A percentile compares a stretch with the other conserved stretches of the same genome.
phyloP scores from a whole-genome alignment of 2,113 vertebrate genomes.

The Ictalurus furcatus region DNA sequence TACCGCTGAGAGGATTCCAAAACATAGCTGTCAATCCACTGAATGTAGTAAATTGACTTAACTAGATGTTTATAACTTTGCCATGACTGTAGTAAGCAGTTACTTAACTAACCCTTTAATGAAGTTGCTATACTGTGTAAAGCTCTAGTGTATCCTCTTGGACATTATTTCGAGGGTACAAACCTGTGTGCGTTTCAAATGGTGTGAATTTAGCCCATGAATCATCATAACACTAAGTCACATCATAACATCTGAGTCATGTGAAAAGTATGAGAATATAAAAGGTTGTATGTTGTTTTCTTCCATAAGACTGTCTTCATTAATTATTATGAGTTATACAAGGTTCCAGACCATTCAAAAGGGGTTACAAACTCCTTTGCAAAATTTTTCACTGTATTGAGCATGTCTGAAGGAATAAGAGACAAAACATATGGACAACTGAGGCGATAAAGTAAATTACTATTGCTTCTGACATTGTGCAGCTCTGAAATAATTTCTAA shows the following conservation, averaged over 20 bases:
- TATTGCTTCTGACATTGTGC: neutral
- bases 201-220: neutral
- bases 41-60: conserved; percentile 12
- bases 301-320: neutral
- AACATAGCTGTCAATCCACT: conserved; percentile 36
- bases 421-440: neutral
- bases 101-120: neutral
- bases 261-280: neutral
- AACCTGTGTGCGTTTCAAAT: neutral
- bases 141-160: neutral
- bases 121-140: neutral
- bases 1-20: conserved; percentile 37
- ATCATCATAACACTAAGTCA: neutral
- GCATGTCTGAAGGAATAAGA: neutral
- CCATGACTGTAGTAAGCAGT: neutral
- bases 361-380: too few species aligned
- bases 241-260: neutral
- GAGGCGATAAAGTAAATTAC: neutral
- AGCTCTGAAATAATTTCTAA: conserved; percentile 15
- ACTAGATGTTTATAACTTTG: neutral
- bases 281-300: neutral
- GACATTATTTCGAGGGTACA: neutral
- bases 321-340: neutral
- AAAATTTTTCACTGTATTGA: neutral
- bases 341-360: neutral